Percentiles rank a stretch among this genome's conserved stretches.
These are phyloP conservation scores for Saxidomus purpurata DNA, from an alignment of 1,140 invertebrate genomes.

Conservation along the genomic window DNA sequence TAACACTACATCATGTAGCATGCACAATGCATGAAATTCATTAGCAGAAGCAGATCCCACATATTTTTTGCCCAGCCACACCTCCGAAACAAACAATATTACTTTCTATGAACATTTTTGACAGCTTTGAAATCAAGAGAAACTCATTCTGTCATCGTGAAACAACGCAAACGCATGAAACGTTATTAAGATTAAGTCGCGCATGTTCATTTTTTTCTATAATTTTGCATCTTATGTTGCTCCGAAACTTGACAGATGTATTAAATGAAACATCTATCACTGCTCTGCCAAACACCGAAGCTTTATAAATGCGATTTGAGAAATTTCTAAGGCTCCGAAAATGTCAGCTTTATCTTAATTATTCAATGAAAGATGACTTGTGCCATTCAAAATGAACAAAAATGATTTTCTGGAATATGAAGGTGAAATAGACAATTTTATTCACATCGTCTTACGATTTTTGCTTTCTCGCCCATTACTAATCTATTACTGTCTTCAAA, in stretches of 20 bases:
- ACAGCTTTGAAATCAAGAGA: not conserved
- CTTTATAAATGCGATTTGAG: conserved; percentile 42
- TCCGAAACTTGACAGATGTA: conserved; percentile 21
- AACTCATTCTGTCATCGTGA: not conserved
- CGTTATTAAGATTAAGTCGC: conserved; percentile 1
- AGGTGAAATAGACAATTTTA: conserved; percentile 44
- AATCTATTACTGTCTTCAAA: conserved; percentile 30
- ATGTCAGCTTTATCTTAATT: conserved; percentile 50
- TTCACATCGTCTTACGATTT: conserved; percentile 41
- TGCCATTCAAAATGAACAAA: conserved; percentile 66
- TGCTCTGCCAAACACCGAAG: conserved; percentile 13
- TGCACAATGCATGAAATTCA: no score
- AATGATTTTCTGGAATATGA: conserved; percentile 53
- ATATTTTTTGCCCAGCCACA: not conserved
- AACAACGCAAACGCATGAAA: not conserved
- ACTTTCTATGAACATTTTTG: not conserved
- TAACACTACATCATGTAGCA: no score
- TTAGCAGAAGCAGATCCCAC: no score
- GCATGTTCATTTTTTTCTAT: not conserved
- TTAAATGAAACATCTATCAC: conserved; percentile 42
- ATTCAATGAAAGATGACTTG: conserved; percentile 61
- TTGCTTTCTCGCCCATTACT: not conserved
- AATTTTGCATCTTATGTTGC: conserved; percentile 20
- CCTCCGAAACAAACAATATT: not conserved
- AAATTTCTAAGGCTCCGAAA: conserved; percentile 15